Evolutionary conservation across 1,140 invertebrate species (phyloP), one percentile per base, ranked within the genome.

Genomic region (Bombus difficillimus): DNA sequence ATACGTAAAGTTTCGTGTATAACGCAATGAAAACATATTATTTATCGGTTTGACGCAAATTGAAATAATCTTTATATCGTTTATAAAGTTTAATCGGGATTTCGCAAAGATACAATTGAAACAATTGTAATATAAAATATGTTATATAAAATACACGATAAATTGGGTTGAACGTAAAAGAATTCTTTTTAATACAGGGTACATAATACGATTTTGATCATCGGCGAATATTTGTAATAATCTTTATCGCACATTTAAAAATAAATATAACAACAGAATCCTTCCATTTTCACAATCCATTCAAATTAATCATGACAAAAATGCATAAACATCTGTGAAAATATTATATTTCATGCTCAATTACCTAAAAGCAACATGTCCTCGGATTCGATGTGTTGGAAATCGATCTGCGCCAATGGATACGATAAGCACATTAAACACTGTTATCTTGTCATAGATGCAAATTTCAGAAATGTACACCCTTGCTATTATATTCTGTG

Each of bases 381-480:
- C 9, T 53, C 43, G n/a, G 1, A 34, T 74, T 53, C 62, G 22
- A 28, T 43, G 69, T 32, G 37, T 85, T 39, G 34, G 32, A 80
- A 86, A 86, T 69, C 57, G 32, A 85, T 74, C 59, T 62, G 28
- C 28, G 8, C 28, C 43, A 53, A 57, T 47, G 59, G 64, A 66
- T 18, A 34, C 59, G 85, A 86, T 86, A 25, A 39, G n/a, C 34
- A 37, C 37, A 15, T 76, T 39, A 59, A 37, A 76, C 34, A 39
- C 25, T 59, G 76, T 78, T 78, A 66, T 78, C 76, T 34, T 3
- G 0, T 1, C n/a, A 6, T n/a, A 22, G 12, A 78, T 34, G n/a
- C 59, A 32, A 25, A 5, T 75, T 43, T 34, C 43, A 25, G 37
- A 25, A 39, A 59, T 76, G 59, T 28, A 37, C 13, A 37, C 15